Evolutionary conservation across 1,140 invertebrate genomes (phyloP), one percentile per base, ranked within the genome.

Genomic region (Habropoda laboriosa): DNA sequence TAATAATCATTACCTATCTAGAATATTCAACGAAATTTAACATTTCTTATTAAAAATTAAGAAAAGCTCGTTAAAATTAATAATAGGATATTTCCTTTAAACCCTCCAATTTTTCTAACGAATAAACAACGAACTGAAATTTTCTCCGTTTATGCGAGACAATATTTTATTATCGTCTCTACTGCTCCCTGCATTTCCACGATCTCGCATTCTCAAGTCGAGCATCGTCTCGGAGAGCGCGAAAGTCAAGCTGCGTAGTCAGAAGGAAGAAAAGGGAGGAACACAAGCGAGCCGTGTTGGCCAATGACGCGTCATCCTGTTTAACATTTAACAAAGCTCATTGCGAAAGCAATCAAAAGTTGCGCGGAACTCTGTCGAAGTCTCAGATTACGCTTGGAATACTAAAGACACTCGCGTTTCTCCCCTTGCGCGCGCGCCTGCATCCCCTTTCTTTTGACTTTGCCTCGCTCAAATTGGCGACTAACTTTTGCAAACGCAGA

Each of bases 291-390:
- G 38, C 16, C 35, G 38, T 18, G 42, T 73, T 64, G 24, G 68
- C 30, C 57, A 63, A 73, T 79, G 81, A 90, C 87, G 86, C 87
- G 89, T 92, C 89, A 89, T 89, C 85, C 81, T 88, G 86, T 89
- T 90, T 91, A 92, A 92, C 89, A 89, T 91, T 92, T 91, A 92
- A 91, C 89, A 89, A 90, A 92, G 90, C 90, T 92, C 90, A 92
- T 92, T 91, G 90, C 85, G 86, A 90, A 91, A 92, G 90, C 90
- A 93, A 92, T 92, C 90, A 92, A 92, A 92, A 93, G 90, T 93
- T 92, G 79, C 74, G 72, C 30, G 72, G 75, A 87, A 89, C 32
- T 57, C 74, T 75, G 81, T 89, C 83, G 83, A 89, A 89, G 81
- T 88, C 83, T 87, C 74, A 79, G 81, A 79, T 90, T 81, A 80